Evolutionary conservation across 2,888 invertebrate genomes (phyloP), one percentile per base, ranked within the genome.

Genomic region (Cephus sareptanus): DNA sequence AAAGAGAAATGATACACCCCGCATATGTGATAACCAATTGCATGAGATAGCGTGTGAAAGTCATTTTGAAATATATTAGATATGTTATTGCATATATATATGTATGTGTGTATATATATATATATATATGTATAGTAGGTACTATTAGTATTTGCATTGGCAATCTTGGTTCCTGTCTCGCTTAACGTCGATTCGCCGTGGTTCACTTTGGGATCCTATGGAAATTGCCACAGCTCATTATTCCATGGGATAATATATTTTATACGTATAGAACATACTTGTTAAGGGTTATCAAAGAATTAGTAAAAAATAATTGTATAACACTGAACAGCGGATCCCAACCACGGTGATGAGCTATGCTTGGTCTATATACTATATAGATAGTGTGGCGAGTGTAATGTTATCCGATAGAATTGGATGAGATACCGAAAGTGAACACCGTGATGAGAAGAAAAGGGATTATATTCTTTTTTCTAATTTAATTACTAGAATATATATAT

Each of bases 161-260:
- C 88, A 90, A 90, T 89, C 90, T 90, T 90, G 90, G 90, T 89
- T 89, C 89, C 89, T 90, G 89, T 89, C 90, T 91, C 90, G 89
- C 89, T 90, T 90, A 85, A 83, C 87, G 84, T 86, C 86, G 84
- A 87, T 83, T 83, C 86, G 85, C 85, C 86, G 87, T 89, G 89
- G 87, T 89, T 88, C 83, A 85, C 85, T 86, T 84, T 82, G 73
- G 75, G 31, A 23, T 76, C 33, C 70, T 56, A 56, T 56, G 56
- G 56, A 56, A 23, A 56, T 56, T 56, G 56, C 56, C 56, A 56
- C 23, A 23, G 6, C 23, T 9, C 56, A 23, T 56, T 56, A 23
- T 56, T 23, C 9, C 23, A 56, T 23, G 56, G 56, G 23, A 56
- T 56, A 23, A 56, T 56, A 23, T 40, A 40, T 40, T 23, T 23